Evolutionary conservation across 2,888 invertebrate genomes (phyloP).

Genomic region (Aquatica leii): DNA sequence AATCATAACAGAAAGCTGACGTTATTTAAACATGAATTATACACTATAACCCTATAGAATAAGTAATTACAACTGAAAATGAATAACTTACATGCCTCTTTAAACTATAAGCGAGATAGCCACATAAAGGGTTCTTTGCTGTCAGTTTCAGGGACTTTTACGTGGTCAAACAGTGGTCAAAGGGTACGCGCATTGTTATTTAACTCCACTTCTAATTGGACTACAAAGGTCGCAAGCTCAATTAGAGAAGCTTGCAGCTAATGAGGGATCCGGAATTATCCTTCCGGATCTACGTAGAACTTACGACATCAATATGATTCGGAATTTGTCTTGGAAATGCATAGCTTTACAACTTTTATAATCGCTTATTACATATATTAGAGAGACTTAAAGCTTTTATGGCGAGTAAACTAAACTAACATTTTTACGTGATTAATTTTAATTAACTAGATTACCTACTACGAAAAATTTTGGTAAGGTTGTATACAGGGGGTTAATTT

Average conservation of each 20-base stretch:
- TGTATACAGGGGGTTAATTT: too few species aligned
- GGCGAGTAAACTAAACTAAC: too few species aligned
- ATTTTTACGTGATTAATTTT: too few species aligned
- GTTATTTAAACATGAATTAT: slow-evolving; percentile 32
- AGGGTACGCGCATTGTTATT: slow-evolving; percentile 45
- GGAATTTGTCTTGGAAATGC: slow-evolving; percentile 22
- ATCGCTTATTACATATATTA: not conserved
- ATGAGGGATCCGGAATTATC: slow-evolving; percentile 39
- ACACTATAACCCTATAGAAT: slow-evolving; percentile 25
- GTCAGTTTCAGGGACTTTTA: slow-evolving; percentile 43
- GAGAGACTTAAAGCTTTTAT: too few species aligned
- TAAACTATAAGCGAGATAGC: slow-evolving; percentile 32
- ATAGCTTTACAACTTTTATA: not conserved
- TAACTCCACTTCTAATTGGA: slow-evolving; percentile 44
- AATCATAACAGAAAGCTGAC: slow-evolving; percentile 32
- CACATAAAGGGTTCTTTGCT: slow-evolving; percentile 42
- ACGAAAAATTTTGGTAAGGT: too few species aligned
- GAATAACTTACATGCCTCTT: slow-evolving; percentile 30
- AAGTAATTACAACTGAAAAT: slow-evolving; percentile 36
- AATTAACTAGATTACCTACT: too few species aligned
- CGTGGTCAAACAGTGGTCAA: slow-evolving; percentile 42
- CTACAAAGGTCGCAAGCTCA: slow-evolving; percentile 41
- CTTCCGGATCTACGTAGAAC: slow-evolving; percentile 25
- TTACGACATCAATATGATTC: slow-evolving; percentile 27
- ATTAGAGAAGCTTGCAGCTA: slow-evolving; percentile 40